phyloP scores from a whole-genome alignment of 2,113 vertebrate genomes.

The human region DNA sequence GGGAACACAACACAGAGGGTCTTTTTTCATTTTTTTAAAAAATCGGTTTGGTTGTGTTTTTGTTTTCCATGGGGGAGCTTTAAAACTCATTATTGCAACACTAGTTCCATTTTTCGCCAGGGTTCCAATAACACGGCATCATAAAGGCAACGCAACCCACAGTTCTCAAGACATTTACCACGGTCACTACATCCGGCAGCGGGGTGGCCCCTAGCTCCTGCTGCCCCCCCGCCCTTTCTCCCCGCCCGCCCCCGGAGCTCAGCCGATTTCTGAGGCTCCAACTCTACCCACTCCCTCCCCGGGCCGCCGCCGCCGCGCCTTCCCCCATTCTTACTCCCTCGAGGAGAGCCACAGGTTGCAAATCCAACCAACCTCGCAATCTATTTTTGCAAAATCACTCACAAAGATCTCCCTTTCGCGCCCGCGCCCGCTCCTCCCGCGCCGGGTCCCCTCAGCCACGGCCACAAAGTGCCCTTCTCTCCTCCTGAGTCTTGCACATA shows the following conservation, averaged over 20 bases:
- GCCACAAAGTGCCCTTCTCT: conserved; percentile 46
- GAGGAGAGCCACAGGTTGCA: conserved; percentile 79
- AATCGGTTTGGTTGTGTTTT: not conserved
- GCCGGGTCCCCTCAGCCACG: not conserved
- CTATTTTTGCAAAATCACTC: conserved; percentile 68
- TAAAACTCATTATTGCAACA: conserved; percentile 66
- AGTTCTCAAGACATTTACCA: conserved; percentile 50
- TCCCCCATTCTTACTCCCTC: conserved; percentile 50
- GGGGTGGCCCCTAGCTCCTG: conserved; percentile 36
- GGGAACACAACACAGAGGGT: not conserved
- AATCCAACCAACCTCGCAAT: conserved; percentile 69
- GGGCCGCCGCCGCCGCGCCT: conserved; percentile 61
- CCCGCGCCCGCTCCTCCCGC: conserved; percentile 26
- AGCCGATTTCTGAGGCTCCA: conserved; percentile 34
- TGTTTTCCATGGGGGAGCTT: conserved; percentile 56
- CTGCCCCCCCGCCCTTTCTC: not conserved
- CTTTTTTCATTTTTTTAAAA: not conserved
- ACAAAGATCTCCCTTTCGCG: conserved; percentile 52
- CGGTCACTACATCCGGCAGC: conserved; percentile 30
- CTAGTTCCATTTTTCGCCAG: conserved; percentile 57
- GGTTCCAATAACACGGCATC: conserved; percentile 58
- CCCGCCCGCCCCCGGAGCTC: not conserved
- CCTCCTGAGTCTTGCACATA: conserved; percentile 6
- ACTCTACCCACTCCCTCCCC: conserved; percentile 45
- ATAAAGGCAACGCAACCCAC: conserved; percentile 60